Percentiles rank a stretch among this genome's conserved stretches.
phyloP scores from a whole-genome alignment of 2,797 vertebrate species.

The Pseudochirops cupreus region DNA sequence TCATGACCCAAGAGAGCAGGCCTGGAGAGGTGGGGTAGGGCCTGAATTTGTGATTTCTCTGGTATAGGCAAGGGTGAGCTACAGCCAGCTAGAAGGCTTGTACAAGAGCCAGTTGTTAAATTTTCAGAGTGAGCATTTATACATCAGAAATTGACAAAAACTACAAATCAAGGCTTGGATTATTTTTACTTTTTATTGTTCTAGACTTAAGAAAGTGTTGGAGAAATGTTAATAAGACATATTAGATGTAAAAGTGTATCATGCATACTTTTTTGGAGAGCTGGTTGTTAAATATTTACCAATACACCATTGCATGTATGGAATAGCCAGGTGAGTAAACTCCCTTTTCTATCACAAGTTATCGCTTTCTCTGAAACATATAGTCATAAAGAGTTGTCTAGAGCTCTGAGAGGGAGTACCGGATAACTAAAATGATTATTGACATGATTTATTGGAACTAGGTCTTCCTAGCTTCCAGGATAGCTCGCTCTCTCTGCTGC shows the following conservation, averaged over 20 bases:
- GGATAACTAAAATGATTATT: not conserved
- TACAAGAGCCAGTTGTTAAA: not conserved
- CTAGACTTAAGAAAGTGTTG: not conserved
- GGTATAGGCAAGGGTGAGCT: not conserved
- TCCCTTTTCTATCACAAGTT: not conserved
- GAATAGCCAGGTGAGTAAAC: not conserved
- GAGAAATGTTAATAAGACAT: not conserved
- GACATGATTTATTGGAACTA: not conserved
- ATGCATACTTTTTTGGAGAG: not conserved
- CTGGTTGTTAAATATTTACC: not conserved
- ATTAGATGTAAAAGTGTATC: not conserved
- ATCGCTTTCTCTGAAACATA: not conserved
- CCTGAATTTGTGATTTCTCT: not conserved
- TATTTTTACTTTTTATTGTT: not conserved
- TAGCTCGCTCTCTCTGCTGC: not conserved
- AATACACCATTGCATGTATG: not conserved
- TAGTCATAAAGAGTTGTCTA: not conserved
- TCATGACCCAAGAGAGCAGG: not conserved
- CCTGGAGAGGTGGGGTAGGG: not conserved
- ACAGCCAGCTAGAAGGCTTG: not conserved
- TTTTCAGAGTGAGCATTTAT: not conserved
- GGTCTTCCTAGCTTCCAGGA: not conserved
- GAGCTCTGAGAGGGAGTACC: not conserved
- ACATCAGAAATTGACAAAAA: not conserved
- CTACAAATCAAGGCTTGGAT: not conserved